A percentile compares a stretch with the other conserved stretches of the same genome.
These are phyloP conservation scores for Ommatoiulus sabulosus DNA, from an alignment of 2,888 invertebrate genomes.

Conservation along the genomic window DNA sequence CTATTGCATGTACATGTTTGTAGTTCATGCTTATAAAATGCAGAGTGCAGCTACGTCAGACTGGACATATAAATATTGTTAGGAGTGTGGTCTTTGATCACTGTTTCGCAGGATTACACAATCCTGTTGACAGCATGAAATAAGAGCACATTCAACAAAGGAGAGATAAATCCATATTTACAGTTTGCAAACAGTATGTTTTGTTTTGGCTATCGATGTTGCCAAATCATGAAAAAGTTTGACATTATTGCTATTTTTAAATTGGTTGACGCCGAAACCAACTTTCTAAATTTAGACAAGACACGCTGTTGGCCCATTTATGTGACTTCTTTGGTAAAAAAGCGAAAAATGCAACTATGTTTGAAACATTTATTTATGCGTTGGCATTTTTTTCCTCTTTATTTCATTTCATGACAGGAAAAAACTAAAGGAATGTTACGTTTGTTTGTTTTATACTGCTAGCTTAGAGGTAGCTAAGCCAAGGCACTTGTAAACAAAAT, in stretches of 20 bases:
- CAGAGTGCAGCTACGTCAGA: background rate
- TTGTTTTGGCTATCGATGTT: background rate
- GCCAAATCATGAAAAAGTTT: background rate
- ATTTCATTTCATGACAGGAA: background rate
- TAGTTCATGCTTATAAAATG: background rate
- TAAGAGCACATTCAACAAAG: background rate
- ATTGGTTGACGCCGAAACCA: background rate
- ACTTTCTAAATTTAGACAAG: background rate
- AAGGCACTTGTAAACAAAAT: background rate
- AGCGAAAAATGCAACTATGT: background rate
- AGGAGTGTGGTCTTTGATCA: background rate
- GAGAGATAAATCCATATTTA: slow-evolving; percentile 5
- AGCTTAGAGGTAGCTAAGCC: background rate
- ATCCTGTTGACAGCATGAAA: background rate
- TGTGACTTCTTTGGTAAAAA: background rate
- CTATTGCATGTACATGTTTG: background rate
- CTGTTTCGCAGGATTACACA: background rate
- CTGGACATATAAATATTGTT: background rate
- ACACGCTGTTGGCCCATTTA: slow-evolving; percentile 1
- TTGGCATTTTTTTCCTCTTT: background rate
- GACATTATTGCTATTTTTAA: slow-evolving; percentile 27
- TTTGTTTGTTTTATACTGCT: slow-evolving; percentile 1
- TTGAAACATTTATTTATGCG: no score
- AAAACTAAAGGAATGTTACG: background rate
- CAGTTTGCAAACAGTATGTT: background rate